Conservation (phyloP, 2,113 vertebrate genomes). For the Dicaeum eximium region DNA sequence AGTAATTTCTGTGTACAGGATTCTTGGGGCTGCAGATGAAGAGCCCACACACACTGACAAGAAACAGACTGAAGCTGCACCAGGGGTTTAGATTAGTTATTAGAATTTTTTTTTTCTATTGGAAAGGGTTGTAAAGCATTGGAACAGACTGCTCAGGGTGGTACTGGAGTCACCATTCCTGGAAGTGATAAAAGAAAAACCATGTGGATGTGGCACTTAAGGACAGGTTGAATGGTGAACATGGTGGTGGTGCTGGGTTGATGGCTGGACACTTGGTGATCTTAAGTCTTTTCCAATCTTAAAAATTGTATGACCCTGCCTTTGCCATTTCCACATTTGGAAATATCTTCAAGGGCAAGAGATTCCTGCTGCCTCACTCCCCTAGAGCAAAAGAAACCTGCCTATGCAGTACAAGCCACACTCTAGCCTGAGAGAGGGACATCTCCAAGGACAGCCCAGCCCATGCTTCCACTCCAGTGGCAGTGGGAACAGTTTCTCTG, state of each 20-base stretch:
- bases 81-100: not conserved
- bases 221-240: not conserved
- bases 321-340: not conserved
- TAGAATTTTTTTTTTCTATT: not conserved
- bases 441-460: too few relatives aligned
- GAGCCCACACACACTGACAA: rapidly evolving
- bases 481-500: rapidly evolving
- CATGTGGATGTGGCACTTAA: too few relatives aligned
- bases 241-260: not conserved
- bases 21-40: not conserved
- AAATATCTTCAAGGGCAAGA: not conserved
- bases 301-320: not conserved
- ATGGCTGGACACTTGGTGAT: too few relatives aligned
- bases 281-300: not conserved
- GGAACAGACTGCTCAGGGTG: not conserved
- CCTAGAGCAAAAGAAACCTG: too few relatives aligned
- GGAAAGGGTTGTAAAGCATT: not conserved
- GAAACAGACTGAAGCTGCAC: not conserved
- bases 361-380: not conserved
- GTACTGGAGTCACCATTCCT: not conserved
- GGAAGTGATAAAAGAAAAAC: not conserved
- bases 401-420: not conserved
- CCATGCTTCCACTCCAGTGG: rapidly evolving
- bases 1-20: not conserved
- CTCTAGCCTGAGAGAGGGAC: not conserved